Conservation (phyloP, 1,140 invertebrate species). For the Drosophila quadrilineata region DNA sequence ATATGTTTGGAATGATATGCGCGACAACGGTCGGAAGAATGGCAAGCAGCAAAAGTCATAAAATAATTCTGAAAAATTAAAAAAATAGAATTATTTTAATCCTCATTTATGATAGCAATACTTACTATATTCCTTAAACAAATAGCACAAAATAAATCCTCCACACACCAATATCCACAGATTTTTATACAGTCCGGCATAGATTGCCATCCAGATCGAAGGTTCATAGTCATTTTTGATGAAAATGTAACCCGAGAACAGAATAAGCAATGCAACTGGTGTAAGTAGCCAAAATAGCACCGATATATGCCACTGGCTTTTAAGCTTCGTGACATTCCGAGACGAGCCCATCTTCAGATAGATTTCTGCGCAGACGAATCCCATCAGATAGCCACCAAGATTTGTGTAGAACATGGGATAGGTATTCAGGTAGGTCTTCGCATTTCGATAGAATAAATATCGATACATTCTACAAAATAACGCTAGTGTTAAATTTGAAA, state of each 20-base stretch:
- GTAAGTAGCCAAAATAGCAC: conserved; percentile 50
- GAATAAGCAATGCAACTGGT: conserved; percentile 26
- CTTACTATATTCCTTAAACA: conserved; percentile 68
- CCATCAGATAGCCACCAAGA: conserved; percentile 66
- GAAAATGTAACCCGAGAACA: conserved; percentile 61
- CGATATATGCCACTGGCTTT: conserved; percentile 33
- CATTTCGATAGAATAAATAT: conserved; percentile 61
- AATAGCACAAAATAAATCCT: conserved; percentile 54
- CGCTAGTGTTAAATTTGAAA: not conserved
- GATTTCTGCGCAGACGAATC: conserved; percentile 55
- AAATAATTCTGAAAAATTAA: conserved; percentile 43
- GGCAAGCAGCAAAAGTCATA: conserved; percentile 50
- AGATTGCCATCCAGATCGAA: conserved; percentile 67
- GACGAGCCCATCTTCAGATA: conserved; percentile 42
- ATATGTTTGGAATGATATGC: conserved; percentile 69
- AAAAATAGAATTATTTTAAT: not conserved
- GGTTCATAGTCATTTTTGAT: conserved; percentile 62
- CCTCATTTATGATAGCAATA: not conserved
- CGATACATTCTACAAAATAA: conserved; percentile 55
- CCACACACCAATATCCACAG: conserved; percentile 62
- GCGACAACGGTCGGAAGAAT: conserved; percentile 53
- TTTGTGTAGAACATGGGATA: conserved; percentile 71
- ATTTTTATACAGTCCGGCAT: conserved; percentile 67
- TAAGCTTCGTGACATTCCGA: not conserved
- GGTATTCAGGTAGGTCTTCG: conserved; percentile 58